A percentile compares a stretch with the other conserved stretches of the same genome.
Conservation (phyloP, 2,797 vertebrate species). For the Megaceryle alcyon region DNA sequence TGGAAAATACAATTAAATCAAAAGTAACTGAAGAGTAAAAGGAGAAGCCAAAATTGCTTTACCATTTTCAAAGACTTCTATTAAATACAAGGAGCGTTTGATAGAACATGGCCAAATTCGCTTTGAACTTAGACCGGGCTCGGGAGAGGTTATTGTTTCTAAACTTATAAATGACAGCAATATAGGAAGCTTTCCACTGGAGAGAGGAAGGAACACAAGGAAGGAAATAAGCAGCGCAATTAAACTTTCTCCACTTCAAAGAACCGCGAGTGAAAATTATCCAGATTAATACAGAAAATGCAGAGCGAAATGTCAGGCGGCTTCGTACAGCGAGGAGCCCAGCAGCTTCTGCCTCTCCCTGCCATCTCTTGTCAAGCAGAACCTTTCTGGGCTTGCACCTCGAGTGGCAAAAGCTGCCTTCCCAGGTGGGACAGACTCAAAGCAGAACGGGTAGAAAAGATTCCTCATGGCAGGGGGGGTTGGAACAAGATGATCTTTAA, state of each 20-base stretch:
- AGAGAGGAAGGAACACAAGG: slow-evolving; percentile 40
- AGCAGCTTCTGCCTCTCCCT: not conserved
- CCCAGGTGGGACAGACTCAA: not conserved
- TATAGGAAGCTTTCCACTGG: slow-evolving; percentile 40
- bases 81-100: slow-evolving; percentile 16
- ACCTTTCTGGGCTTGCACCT: not conserved
- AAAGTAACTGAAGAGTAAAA: slow-evolving; percentile 75
- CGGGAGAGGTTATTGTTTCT: slow-evolving; percentile 20
- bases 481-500: too few species aligned
- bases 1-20: slow-evolving; percentile 81
- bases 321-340: rapidly evolving
- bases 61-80: slow-evolving; percentile 32
- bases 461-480: too few species aligned
- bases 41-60: slow-evolving; percentile 45
- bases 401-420: not conserved
- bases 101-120: slow-evolving; percentile 1
- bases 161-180: slow-evolving; percentile 60
- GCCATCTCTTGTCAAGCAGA: not conserved
- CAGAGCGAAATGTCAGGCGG: not conserved
- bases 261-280: not conserved
- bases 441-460: not conserved
- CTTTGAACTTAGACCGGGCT: slow-evolving; percentile 49
- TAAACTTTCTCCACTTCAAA: slow-evolving; percentile 68
- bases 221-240: slow-evolving; percentile 45
- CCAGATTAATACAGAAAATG: not conserved